phyloP scores from a whole-genome alignment of 2,888 invertebrate genomes.

The Agrotis segetum region DNA sequence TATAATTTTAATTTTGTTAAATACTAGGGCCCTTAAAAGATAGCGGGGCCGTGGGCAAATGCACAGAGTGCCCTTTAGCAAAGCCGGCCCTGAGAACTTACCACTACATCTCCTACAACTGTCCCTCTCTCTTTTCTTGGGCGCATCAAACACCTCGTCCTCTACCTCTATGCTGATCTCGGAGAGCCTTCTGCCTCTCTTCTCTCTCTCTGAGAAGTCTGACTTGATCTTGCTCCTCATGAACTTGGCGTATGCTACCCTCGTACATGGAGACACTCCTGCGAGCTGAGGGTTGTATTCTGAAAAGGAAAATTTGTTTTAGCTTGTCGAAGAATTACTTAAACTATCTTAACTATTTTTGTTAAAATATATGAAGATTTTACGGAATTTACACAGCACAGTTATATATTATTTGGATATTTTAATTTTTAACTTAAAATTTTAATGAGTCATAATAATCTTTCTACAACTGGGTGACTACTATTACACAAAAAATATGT shows the following conservation, averaged over 20 bases:
- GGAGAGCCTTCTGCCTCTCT: slow-evolving; percentile 54
- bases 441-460: no score
- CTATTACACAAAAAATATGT: no score
- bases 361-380: no score
- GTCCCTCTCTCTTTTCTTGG: slow-evolving; percentile 62
- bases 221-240: slow-evolving; percentile 94
- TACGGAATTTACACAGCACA: no score
- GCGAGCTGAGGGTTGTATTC: slow-evolving; percentile 96
- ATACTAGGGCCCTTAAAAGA: no score
- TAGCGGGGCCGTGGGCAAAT: no score
- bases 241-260: slow-evolving; percentile 97
- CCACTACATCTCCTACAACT: slow-evolving; percentile 70
- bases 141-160: slow-evolving; percentile 81
- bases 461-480: no score
- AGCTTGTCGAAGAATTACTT: background rate
- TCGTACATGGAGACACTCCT: slow-evolving; percentile 94
- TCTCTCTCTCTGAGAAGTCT: slow-evolving; percentile 83
- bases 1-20: no score
- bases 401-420: no score
- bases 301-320: slow-evolving; percentile 65
- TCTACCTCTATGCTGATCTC: slow-evolving; percentile 79
- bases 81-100: slow-evolving; percentile 52
- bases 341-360: no score
- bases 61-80: background rate
- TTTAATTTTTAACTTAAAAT: no score